phyloP scores from a whole-genome alignment of 2,888 invertebrate genomes.

The Conops quadrifasciatus region DNA sequence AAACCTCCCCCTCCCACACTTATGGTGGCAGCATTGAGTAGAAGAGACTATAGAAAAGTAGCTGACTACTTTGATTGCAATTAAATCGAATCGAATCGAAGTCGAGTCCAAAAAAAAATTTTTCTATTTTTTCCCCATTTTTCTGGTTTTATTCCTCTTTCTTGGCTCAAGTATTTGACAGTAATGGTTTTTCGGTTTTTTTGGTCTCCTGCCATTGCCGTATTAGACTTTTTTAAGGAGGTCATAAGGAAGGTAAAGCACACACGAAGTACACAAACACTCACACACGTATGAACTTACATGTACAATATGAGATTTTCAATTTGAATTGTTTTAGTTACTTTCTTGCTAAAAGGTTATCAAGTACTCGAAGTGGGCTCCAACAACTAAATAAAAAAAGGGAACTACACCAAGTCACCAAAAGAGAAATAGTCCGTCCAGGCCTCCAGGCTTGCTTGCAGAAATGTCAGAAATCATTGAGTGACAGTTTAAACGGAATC shows the following conservation, averaged over 20 bases:
- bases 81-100: conserved; percentile 45
- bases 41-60: too few relatives aligned
- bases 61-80: conserved; percentile 43
- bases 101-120: conserved; percentile 35
- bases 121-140: too few relatives aligned
- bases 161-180: conserved; percentile 33
- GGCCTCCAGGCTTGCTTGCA: background rate
- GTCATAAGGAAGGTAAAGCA: background rate
- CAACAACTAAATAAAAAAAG: background rate
- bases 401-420: background rate
- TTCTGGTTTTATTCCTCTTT: background rate
- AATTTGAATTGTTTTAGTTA: background rate
- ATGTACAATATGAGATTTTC: too few relatives aligned
- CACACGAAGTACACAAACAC: background rate
- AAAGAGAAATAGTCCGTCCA: background rate
- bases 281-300: too few relatives aligned
- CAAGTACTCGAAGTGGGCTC: background rate
- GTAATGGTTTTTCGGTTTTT: conserved; percentile 24
- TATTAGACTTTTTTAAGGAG: background rate
- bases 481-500: conserved; percentile 25
- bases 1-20: too few relatives aligned
- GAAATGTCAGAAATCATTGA: background rate
- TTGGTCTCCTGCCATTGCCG: background rate
- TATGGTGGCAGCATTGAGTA: too few relatives aligned
- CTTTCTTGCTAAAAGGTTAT: conserved; percentile 9